These are phyloP conservation scores for Mobula birostris DNA, from an alignment of 2,113 vertebrate genomes.

Conservation along the genomic window DNA sequence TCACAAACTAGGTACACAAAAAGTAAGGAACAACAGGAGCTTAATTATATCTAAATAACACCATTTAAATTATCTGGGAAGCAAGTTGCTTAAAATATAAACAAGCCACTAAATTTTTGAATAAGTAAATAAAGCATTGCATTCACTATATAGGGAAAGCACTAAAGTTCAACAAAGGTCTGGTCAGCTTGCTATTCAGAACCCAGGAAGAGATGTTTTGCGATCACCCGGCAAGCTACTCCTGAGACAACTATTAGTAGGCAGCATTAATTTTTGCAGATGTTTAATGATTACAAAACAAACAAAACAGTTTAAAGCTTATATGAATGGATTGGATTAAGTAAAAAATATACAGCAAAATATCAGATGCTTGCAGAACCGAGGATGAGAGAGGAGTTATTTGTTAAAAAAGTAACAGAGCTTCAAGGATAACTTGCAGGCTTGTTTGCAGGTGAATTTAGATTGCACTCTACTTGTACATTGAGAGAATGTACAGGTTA, in stretches of 20 bases:
- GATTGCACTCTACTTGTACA: background rate
- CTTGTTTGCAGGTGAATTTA: background rate
- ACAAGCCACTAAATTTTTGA: conserved; percentile 36
- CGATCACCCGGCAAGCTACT: too few relatives aligned
- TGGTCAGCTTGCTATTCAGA: background rate
- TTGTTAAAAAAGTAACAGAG: background rate
- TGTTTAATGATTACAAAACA: background rate
- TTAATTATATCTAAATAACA: conserved; percentile 37
- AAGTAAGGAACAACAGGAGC: conserved; percentile 47
- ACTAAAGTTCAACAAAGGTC: background rate
- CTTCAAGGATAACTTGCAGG: background rate
- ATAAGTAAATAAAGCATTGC: conserved; percentile 25
- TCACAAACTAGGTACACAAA: conserved; percentile 45
- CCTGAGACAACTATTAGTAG: background rate
- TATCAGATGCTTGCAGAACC: background rate
- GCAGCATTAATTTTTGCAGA: background rate
- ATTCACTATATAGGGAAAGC: background rate
- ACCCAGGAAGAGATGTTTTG: background rate
- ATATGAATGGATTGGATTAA: background rate
- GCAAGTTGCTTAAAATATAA: conserved; percentile 33
- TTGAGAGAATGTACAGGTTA: background rate
- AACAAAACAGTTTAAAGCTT: background rate
- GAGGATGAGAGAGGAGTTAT: background rate
- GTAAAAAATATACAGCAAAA: background rate
- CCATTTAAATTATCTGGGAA: conserved; percentile 31